Percentiles rank a stretch among this genome's conserved stretches.
Evolutionary conservation across 2,113 vertebrate genomes (phyloP).

Genomic region (Enhydra lutris): DNA sequence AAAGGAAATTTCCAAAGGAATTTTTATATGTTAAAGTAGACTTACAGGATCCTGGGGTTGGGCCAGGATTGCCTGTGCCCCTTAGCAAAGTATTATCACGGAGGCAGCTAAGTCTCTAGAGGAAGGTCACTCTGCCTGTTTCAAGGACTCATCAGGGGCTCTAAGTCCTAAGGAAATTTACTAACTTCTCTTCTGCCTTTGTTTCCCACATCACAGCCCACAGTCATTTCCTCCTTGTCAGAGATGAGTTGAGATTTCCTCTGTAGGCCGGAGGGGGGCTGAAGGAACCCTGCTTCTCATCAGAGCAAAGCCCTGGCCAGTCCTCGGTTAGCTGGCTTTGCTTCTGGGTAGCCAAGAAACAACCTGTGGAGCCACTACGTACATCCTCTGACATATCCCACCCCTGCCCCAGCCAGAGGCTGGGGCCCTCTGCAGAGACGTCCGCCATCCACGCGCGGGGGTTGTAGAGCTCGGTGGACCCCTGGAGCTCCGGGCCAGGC

Average conservation of each 20-base stretch:
- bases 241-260: not conserved
- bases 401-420: not conserved
- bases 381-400: too few species aligned
- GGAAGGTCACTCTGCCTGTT: not conserved
- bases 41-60: not conserved
- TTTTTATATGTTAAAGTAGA: not conserved
- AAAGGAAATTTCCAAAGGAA: not conserved
- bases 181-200: not conserved
- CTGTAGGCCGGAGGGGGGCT: too few species aligned
- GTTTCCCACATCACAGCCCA: not conserved
- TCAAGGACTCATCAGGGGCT: not conserved
- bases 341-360: not conserved
- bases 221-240: not conserved
- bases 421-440: not conserved
- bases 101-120: not conserved
- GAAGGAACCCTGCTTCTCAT: not conserved
- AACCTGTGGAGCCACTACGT: fast-evolving
- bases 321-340: not conserved
- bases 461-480: too few species aligned
- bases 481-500: not conserved
- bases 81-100: not conserved
- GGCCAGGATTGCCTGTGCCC: not conserved
- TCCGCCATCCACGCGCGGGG: fast-evolving
- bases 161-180: not conserved
- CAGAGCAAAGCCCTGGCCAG: not conserved